Evolutionary conservation across 2,888 invertebrate species (phyloP).

Genomic region (Synanthedon tipuliformis): DNA sequence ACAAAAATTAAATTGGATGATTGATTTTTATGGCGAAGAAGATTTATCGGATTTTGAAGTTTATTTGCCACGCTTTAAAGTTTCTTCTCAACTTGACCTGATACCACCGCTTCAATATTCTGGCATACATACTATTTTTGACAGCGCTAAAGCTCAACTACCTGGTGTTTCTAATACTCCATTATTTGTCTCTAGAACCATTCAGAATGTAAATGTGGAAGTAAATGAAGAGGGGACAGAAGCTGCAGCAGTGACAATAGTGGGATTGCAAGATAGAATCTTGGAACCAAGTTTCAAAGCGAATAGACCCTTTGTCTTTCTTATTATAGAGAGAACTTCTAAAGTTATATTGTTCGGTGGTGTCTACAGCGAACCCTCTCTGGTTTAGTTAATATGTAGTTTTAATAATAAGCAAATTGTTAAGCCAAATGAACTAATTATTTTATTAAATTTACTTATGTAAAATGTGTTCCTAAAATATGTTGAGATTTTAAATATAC

Average conservation of each 20-base stretch:
- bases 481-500: too few species aligned
- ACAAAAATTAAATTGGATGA: constrained; percentile 60
- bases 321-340: constrained; percentile 73
- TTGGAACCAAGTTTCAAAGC: constrained; percentile 69
- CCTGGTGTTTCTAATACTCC: constrained; percentile 69
- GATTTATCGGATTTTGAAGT: constrained; percentile 66
- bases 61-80: constrained; percentile 71
- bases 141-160: constrained; percentile 65
- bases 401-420: too few species aligned
- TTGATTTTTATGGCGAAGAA: constrained; percentile 50
- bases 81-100: constrained; percentile 54
- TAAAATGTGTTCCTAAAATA: too few species aligned
- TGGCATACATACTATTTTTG: constrained; percentile 76
- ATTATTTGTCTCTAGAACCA: constrained; percentile 69
- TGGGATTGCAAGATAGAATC: constrained; percentile 54
- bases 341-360: constrained; percentile 74
- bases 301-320: constrained; percentile 75
- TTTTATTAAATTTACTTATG: too few species aligned
- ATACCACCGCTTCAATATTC: constrained; percentile 61
- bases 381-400: constrained; percentile 14
- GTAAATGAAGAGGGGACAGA: constrained; percentile 81
- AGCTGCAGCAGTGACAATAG: constrained; percentile 72
- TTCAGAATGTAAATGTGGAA: constrained; percentile 79
- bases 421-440: too few species aligned
- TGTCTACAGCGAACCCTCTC: constrained; percentile 32